Evolutionary conservation across 2,888 invertebrate species (phyloP).

Genomic region (Ganaspis brasiliensis): DNA sequence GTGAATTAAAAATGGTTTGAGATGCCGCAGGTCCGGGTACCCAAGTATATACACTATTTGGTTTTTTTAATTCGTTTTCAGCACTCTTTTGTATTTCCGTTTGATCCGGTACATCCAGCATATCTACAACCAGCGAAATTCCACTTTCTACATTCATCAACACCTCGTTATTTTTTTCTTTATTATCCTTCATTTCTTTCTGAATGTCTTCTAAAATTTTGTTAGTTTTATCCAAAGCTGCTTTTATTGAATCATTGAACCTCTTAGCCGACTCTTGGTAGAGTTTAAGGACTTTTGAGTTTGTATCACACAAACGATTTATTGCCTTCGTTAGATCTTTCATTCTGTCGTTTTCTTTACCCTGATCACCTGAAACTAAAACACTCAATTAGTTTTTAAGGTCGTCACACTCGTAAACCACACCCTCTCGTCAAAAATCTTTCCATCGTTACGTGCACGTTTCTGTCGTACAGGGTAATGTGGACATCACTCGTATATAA

Average conservation of each 20-base stretch:
- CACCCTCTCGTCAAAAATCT: not conserved
- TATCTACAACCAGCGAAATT: not conserved
- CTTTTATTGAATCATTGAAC: not conserved
- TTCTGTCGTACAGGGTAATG: not conserved
- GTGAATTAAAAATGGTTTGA: too few relatives aligned
- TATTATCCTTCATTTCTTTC: not conserved
- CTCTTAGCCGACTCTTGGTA: not conserved
- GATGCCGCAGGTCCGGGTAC: too few relatives aligned
- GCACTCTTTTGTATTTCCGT: not conserved
- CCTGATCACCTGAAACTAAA: not conserved
- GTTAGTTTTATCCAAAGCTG: not conserved
- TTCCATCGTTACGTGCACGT: not conserved
- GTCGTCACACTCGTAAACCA: not conserved
- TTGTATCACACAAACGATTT: not conserved
- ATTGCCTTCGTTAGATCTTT: not conserved
- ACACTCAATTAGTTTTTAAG: slow-evolving; percentile 11
- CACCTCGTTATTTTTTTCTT: not conserved
- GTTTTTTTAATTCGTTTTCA: too few relatives aligned
- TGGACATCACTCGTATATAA: not conserved
- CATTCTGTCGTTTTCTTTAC: not conserved
- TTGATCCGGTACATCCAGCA: not conserved
- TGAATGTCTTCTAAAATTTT: not conserved
- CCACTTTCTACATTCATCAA: not conserved
- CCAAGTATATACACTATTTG: too few relatives aligned
- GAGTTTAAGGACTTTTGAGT: not conserved